A percentile compares a stretch with the other conserved stretches of the same genome.
These are phyloP conservation scores for Bombus picipes DNA, from an alignment of 1,140 invertebrate species.

Conservation along the genomic window DNA sequence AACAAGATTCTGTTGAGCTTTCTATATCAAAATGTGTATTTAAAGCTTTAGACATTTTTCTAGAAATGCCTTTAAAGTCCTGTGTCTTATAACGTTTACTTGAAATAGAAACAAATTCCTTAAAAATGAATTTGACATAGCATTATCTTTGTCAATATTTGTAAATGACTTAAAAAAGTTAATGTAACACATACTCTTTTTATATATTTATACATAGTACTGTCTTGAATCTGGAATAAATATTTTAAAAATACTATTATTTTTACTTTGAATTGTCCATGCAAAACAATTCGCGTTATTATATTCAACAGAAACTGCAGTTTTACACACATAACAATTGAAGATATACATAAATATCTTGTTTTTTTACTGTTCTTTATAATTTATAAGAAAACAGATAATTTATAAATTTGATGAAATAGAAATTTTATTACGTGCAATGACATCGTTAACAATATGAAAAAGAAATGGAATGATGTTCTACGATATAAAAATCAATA, in stretches of 20 bases:
- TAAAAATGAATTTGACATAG: constrained; percentile 27
- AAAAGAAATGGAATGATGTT: constrained; percentile 30
- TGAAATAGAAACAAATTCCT: constrained; percentile 30
- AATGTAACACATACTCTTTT: constrained; percentile 34
- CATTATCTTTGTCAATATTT: not conserved
- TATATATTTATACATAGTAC: not conserved
- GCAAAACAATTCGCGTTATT: not conserved
- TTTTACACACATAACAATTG: constrained; percentile 19
- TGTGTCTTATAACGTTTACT: constrained; percentile 14
- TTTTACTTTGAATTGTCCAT: constrained; percentile 19
- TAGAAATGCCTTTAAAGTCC: not conserved
- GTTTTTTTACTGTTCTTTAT: not conserved
- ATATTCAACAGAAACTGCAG: constrained; percentile 19
- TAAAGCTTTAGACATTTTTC: constrained; percentile 4
- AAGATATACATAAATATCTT: constrained; percentile 3
- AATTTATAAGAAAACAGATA: not conserved
- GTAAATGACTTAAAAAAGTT: not conserved
- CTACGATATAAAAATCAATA: constrained; percentile 22
- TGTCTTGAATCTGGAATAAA: constrained; percentile 9
- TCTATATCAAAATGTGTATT: constrained; percentile 8
- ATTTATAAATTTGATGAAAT: constrained; percentile 18
- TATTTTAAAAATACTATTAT: constrained; percentile 27
- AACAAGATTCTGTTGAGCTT: constrained; percentile 40
- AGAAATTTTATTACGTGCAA: constrained; percentile 33
- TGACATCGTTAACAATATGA: constrained; percentile 19